phyloP scores from a whole-genome alignment of 2,113 vertebrate genomes.

The Leiothrix lutea region DNA sequence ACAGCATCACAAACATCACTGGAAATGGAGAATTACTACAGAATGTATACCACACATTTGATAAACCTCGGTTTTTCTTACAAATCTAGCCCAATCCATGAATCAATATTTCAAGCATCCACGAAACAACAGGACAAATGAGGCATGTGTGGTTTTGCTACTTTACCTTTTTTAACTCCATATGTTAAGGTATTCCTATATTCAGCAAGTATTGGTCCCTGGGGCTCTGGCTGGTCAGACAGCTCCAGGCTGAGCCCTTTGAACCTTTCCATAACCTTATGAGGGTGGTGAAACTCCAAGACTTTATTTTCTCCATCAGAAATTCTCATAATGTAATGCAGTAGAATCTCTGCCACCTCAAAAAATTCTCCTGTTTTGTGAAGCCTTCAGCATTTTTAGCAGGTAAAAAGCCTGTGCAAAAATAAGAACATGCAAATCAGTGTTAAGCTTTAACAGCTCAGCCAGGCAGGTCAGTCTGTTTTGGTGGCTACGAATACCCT shows the following conservation, averaged over 20 bases:
- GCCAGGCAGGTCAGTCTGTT: neutral
- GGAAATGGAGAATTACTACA: neutral
- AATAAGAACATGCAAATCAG: neutral
- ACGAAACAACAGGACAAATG: neutral
- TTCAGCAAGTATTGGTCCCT: conserved; percentile 70
- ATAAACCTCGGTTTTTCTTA: neutral
- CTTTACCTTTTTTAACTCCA: conserved; percentile 69
- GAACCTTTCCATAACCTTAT: conserved; percentile 73
- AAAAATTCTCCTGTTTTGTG: conserved; percentile 60
- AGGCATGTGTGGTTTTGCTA: neutral
- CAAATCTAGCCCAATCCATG: neutral
- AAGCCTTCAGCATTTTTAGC: conserved; percentile 37
- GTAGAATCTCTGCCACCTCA: conserved; percentile 67
- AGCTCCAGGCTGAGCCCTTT: conserved; percentile 72
- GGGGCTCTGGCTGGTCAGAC: conserved; percentile 59
- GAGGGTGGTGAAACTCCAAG: conserved; percentile 73
- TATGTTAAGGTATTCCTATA: conserved; percentile 76
- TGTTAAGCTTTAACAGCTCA: neutral
- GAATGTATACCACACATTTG: neutral
- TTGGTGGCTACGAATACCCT: neutral
- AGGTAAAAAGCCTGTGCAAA: conserved; percentile 66
- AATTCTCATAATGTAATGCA: conserved; percentile 68
- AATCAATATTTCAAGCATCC: neutral
- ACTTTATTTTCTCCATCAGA: conserved; percentile 68
- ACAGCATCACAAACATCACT: neutral